A percentile compares a stretch with the other conserved stretches of the same genome.
These are phyloP conservation scores for Pseudoatta argentina DNA, from an alignment of 1,140 invertebrate species.

Conservation along the genomic window DNA sequence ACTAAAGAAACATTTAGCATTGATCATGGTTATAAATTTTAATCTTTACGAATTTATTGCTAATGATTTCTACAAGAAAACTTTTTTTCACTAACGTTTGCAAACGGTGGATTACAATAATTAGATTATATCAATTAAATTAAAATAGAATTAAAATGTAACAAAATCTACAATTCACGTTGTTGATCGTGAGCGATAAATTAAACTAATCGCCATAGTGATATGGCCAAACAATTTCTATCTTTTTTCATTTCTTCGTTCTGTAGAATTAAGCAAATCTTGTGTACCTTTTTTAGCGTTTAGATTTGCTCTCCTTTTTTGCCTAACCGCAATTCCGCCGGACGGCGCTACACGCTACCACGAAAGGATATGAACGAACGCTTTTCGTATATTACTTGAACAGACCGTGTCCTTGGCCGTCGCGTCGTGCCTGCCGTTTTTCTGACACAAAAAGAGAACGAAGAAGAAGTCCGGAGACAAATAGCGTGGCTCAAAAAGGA, in stretches of 20 bases:
- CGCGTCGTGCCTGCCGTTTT: constrained; percentile 27
- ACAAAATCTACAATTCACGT: not conserved
- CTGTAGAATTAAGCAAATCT: not conserved
- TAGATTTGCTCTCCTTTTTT: constrained; percentile 16
- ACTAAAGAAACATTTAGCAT: not conserved
- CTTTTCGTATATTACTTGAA: constrained; percentile 57
- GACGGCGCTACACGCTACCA: constrained; percentile 27
- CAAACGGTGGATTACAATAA: not conserved
- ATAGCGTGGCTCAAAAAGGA: constrained; percentile 64
- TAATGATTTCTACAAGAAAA: not conserved
- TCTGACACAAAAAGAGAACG: constrained; percentile 46
- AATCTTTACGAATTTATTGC: not conserved
- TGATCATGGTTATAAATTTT: not conserved
- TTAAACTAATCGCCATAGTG: not conserved
- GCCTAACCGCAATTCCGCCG: not conserved
- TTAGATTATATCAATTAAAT: not conserved
- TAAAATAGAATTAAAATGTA: not conserved
- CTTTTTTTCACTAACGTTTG: not conserved
- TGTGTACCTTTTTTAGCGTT: constrained; percentile 27
- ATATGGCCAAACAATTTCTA: not conserved
- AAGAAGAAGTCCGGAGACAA: constrained; percentile 66
- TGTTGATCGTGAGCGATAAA: constrained; percentile 15
- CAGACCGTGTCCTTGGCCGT: constrained; percentile 59
- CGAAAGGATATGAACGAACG: constrained; percentile 67
- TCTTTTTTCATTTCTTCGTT: not conserved